Evolutionary conservation across 2,797 vertebrate genomes (phyloP).

Genomic region (Acanthopagrus latus): DNA sequence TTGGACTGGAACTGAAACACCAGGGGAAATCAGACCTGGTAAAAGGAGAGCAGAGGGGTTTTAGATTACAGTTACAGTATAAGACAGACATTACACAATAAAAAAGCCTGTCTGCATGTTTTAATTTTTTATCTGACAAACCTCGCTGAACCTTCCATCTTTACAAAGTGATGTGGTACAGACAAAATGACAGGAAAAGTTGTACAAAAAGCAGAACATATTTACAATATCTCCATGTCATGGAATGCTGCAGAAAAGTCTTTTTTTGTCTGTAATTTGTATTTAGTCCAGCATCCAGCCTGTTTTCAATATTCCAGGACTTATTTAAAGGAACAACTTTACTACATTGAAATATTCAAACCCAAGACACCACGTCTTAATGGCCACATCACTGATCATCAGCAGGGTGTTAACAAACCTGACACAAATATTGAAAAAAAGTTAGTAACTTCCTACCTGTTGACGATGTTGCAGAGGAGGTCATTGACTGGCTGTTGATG

Average conservation of each 20-base stretch:
- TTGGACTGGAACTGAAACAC: conserved; percentile 99
- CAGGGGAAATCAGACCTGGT: conserved; percentile 98
- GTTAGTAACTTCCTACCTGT: conserved; percentile 88
- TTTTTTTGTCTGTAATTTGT: no score
- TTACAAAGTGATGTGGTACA: no score
- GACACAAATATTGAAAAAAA: background rate
- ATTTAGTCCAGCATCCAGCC: no score
- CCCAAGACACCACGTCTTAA: background rate
- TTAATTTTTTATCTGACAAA: no score
- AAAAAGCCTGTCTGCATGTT: background rate
- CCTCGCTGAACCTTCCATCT: no score
- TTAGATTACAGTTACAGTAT: background rate
- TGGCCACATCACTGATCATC: no score
- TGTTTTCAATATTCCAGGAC: background rate
- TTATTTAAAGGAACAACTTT: background rate
- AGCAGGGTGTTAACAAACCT: background rate
- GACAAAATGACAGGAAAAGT: background rate
- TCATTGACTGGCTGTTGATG: conserved; percentile 97
- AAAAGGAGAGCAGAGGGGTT: conserved; percentile 43
- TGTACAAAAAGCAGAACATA: no score
- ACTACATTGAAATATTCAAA: background rate
- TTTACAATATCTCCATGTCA: background rate
- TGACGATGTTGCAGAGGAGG: conserved; percentile 93
- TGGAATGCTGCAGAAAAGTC: background rate
- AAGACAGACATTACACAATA: background rate